Base-by-base conservation (phyloP, 2,797 vertebrate species). In the Tokudaia tokunoshimensis region DNA sequence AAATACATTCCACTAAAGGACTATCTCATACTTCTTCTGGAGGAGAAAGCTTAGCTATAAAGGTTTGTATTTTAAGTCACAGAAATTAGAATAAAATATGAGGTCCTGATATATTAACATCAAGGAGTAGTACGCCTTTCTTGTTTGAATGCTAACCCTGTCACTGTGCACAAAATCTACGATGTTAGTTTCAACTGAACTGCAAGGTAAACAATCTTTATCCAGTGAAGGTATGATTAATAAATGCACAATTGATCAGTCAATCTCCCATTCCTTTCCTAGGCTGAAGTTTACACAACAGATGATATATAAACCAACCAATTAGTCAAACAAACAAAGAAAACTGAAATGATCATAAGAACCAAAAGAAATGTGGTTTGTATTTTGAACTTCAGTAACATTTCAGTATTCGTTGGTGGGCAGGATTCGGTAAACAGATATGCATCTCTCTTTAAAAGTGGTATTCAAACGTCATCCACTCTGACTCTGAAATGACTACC, bases 401-500 rank as follows among this genome's bases (percentile, higher is more conserved):
- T 89, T 94, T 84, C 11, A 59, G 37, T 74, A 92, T 14, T 86
- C 19, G 47, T 37, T 37, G 29, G 17, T 24, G 10, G 34, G 10
- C 22, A 70, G 31, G 63, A 70, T n/a, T 74, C 19, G n/a, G 74
- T 5, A 87, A 2, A 41, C 15, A 57, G 31, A 47, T n/a, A 20
- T 52, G 12, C 4, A n/a, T 31, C 63, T n/a, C 3, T 15, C 7
- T n/a, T 50, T 84, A 14, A 22, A 67, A 41, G 57, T 41, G 2
- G 1, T 61, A 29, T 7, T 61, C 78, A 91, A n/a, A 70, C 70
- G 19, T 0, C 15, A 24, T 57, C 47, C 67, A 78, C 4, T 65
- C 76, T 89, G 80, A 93, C 63, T 97, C 78, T 88, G n/a, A 81
- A 93, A 22, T 95, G 88, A 82, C 47, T 79, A 89, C 9, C 4